Base-by-base conservation (phyloP, 1,140 invertebrate genomes). In the Drosophila novamexicana region DNA sequence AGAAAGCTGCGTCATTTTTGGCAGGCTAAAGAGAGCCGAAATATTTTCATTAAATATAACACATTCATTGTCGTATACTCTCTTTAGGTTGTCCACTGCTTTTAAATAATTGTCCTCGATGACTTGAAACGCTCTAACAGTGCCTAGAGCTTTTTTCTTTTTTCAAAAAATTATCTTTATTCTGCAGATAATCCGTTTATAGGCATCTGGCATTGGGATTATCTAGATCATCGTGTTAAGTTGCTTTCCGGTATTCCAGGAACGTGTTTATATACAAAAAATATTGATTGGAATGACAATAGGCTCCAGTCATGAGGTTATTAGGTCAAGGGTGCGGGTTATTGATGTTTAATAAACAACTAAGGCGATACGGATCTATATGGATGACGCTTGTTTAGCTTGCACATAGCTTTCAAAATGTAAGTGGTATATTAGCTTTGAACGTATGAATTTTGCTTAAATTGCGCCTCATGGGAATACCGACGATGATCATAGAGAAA, bases 181-280 rank as follows among this genome's bases (percentile, higher is more conserved):
- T 73, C 34, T 47, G 42, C 56, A 73, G 70, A 67, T 54, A 42
- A 45, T 67, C 44, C 32, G 47, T 40, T 58, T 34, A 36, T 49
- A 14, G 42, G 39, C 49, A 32, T 22, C 22, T 22, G 22, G 18
- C 18, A 18, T 18, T 22, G 14, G 16, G 45, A 58, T 76, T 67
- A 85, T 67, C 75, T 50, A 54, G 67, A 79, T 75, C 77, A 89
- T 89, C 79, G 79, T 75, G 40, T 64, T 74, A 61, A 58, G 65
- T 79, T 39, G 47, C 39, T 72, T 82, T 89, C 84, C 84, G 83
- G 83, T 88, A 88, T 88, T 88, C 83, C 84, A 88, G 83, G 86
- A 89, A 86, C 63, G 34, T 67, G 34, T 67, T 57, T 50, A 57
- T 34, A 49, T 56, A 68, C 69, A 57, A 59, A 44, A 73, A 63